phyloP scores from a whole-genome alignment of 1,140 invertebrate species.

The Ostrea edulis region DNA sequence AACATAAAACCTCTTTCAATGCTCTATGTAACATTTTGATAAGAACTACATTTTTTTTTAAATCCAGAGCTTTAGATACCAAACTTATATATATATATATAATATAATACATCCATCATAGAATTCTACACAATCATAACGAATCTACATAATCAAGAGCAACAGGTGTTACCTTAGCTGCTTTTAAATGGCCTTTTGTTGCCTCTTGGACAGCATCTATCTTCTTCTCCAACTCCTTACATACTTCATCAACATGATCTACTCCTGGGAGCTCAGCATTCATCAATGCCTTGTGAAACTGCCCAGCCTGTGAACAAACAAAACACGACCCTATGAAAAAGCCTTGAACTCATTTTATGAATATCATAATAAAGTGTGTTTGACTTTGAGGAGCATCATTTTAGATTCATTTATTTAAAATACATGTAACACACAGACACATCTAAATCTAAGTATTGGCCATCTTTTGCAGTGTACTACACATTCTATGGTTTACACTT shows the following conservation, averaged over 20 bases:
- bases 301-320: constrained; percentile 83
- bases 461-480: no score
- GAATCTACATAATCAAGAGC: no score
- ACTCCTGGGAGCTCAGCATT: constrained; percentile 86
- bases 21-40: not conserved
- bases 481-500: no score
- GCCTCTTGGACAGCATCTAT: constrained; percentile 86
- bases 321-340: not conserved
- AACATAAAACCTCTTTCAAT: constrained; percentile 30
- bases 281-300: constrained; percentile 89
- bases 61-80: not conserved
- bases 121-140: no score
- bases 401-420: no score
- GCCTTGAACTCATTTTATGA: no score
- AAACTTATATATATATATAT: not conserved
- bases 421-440: no score
- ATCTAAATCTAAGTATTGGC: no score
- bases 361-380: no score
- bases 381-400: no score
- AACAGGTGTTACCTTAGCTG: constrained; percentile 76
- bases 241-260: constrained; percentile 88
- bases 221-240: constrained; percentile 88
- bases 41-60: not conserved
- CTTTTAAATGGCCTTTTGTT: constrained; percentile 90
- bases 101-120: no score